Conservation (phyloP, 1,140 invertebrate species). For the Paralvinella palmiformis region DNA sequence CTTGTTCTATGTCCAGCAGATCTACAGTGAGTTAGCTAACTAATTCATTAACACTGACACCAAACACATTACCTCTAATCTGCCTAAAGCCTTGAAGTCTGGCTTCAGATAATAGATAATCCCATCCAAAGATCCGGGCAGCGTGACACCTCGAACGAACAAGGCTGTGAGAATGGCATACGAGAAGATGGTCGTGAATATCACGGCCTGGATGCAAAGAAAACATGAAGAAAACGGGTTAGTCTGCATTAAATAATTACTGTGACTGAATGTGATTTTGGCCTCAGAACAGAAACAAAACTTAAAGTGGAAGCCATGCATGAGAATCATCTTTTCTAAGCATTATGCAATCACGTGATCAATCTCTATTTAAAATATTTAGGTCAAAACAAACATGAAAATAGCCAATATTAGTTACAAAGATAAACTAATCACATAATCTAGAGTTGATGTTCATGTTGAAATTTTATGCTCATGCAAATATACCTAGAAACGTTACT, state of each 20-base stretch:
- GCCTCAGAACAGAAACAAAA: background rate
- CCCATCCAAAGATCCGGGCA: slow-evolving; percentile 70
- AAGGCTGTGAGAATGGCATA: slow-evolving; percentile 77
- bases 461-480: no score
- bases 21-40: background rate
- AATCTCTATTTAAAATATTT: no score
- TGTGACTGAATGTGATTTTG: background rate
- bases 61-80: background rate
- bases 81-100: slow-evolving; percentile 14
- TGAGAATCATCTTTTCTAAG: no score
- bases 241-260: background rate
- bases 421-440: no score
- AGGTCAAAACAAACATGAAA: no score
- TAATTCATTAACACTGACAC: background rate
- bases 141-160: slow-evolving; percentile 70
- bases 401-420: no score
- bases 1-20: slow-evolving; percentile 5
- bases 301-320: background rate
- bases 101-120: slow-evolving; percentile 60
- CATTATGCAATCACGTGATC: no score
- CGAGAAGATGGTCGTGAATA: slow-evolving; percentile 78
- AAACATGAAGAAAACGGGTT: background rate
- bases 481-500: no score
- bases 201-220: slow-evolving; percentile 57
- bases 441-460: no score